Conservation (phyloP, 1,140 invertebrate species). For the Drosophila ercepeae region DNA sequence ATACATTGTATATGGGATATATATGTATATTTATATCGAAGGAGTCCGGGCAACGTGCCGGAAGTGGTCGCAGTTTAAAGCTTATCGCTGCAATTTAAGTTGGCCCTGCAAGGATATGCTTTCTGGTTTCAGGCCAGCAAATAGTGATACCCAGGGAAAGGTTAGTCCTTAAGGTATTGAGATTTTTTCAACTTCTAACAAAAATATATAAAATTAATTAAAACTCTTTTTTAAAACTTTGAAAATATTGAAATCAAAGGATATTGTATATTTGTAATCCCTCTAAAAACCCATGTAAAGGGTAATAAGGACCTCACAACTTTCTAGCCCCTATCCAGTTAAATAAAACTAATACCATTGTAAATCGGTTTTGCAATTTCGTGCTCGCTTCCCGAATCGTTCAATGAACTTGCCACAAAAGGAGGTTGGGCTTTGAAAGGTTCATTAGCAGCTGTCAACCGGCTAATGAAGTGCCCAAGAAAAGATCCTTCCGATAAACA, state of each 20-base stretch:
- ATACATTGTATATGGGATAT: slow-evolving; percentile 29
- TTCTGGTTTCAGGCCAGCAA: slow-evolving; percentile 9
- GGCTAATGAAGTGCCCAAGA: slow-evolving; percentile 54
- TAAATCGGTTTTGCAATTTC: slow-evolving; percentile 76
- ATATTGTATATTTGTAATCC: too few species aligned
- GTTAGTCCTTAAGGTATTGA: not conserved
- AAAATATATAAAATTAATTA: too few species aligned
- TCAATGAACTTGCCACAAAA: slow-evolving; percentile 63
- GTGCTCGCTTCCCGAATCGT: slow-evolving; percentile 55
- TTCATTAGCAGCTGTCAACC: slow-evolving; percentile 74
- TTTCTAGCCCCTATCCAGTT: slow-evolving; percentile 29
- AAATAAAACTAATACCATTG: slow-evolving; percentile 69
- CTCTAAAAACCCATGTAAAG: not conserved
- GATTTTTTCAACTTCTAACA: too few species aligned
- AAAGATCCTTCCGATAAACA: slow-evolving; percentile 45
- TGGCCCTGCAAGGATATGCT: slow-evolving; percentile 50
- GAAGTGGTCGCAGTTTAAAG: slow-evolving; percentile 78
- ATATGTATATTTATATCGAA: slow-evolving; percentile 17
- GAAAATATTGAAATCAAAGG: too few species aligned
- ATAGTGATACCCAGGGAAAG: slow-evolving; percentile 3
- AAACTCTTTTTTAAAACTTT: too few species aligned
- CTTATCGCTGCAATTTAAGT: slow-evolving; percentile 80
- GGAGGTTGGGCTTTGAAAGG: slow-evolving; percentile 23
- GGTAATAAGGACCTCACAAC: slow-evolving; percentile 16
- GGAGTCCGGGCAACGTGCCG: slow-evolving; percentile 43